A percentile compares a stretch with the other conserved stretches of the same genome.
Conservation (phyloP, 2,113 vertebrate species). For the Poecile atricapillus region DNA sequence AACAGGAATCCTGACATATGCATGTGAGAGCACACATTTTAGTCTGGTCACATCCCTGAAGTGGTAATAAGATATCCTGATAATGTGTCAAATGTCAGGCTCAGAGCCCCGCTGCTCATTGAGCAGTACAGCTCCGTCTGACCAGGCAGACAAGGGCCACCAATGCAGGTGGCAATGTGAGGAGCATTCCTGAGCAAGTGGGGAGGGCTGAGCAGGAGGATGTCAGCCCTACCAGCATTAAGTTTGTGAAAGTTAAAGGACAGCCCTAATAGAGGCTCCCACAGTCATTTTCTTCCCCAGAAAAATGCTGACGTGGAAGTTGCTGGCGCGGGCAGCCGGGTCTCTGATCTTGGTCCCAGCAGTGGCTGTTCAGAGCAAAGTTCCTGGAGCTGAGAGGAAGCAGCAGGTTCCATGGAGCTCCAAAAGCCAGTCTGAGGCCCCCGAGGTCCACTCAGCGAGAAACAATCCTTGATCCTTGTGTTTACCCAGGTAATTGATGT, state of each 20-base stretch:
- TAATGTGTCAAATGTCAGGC: slow-evolving; percentile 43
- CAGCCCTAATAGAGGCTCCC: not conserved
- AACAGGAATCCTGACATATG: slow-evolving; percentile 22
- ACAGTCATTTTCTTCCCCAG: not conserved
- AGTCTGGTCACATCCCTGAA: slow-evolving; percentile 35
- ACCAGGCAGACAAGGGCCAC: slow-evolving; percentile 7
- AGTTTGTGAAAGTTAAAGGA: not conserved
- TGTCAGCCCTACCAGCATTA: not conserved
- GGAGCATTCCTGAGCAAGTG: slow-evolving; percentile 24
- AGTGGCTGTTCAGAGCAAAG: not conserved
- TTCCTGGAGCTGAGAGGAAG: not conserved
- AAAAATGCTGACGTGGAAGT: not conserved
- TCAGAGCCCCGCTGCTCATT: not conserved
- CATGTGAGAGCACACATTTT: slow-evolving; percentile 16
- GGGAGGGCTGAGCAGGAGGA: not conserved
- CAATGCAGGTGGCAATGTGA: not conserved
- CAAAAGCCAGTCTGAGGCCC: not conserved
- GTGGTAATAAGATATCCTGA: slow-evolving; percentile 46
- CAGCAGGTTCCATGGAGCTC: not conserved
- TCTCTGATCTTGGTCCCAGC: not conserved
- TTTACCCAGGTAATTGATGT: not conserved
- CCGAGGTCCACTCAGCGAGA: not conserved
- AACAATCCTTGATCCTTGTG: not conserved
- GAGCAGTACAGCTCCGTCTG: not conserved
- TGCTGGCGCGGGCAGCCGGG: not conserved